Conservation (phyloP, 1,140 invertebrate genomes). For the Plodia interpunctella region DNA sequence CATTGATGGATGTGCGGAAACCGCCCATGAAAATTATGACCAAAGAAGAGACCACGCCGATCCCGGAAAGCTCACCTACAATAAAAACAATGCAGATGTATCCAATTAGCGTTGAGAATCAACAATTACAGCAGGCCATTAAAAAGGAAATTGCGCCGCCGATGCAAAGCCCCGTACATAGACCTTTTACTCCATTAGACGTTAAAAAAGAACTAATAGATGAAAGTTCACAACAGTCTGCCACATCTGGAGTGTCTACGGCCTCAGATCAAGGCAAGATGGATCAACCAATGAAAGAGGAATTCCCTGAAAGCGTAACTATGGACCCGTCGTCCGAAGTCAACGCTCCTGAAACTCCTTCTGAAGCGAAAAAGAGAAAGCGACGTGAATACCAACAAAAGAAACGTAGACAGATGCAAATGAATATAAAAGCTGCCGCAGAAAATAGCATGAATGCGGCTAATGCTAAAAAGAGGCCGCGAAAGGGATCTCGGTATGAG, state of each 20-base stretch:
- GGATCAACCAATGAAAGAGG: conserved; percentile 78
- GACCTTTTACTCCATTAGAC: conserved; percentile 75
- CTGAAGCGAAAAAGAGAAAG: conserved; percentile 87
- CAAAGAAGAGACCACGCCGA: conserved; percentile 63
- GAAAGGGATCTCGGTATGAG: conserved; percentile 90
- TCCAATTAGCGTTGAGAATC: conserved; percentile 54
- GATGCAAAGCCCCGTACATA: conserved; percentile 72
- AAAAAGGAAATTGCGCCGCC: conserved; percentile 77
- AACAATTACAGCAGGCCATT: conserved; percentile 60
- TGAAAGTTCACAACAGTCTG: conserved; percentile 79
- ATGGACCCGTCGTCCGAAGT: conserved; percentile 59
- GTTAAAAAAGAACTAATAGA: conserved; percentile 80
- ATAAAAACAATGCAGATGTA: conserved; percentile 63
- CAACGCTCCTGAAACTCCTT: conserved; percentile 78
- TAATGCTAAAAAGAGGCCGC: conserved; percentile 85
- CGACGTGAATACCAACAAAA: conserved; percentile 91
- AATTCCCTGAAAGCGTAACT: conserved; percentile 67
- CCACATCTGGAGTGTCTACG: conserved; percentile 73
- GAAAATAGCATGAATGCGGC: conserved; percentile 81
- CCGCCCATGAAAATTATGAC: conserved; percentile 57
- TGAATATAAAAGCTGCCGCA: conserved; percentile 70
- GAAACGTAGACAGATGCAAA: conserved; percentile 83
- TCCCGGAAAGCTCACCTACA: conserved; percentile 67
- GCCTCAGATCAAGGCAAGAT: conserved; percentile 78
- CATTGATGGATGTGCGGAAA: conserved; percentile 73